These are phyloP conservation scores for Alviniconcha marisindica DNA, from an alignment of 1,140 invertebrate species.

Conservation along the genomic window DNA sequence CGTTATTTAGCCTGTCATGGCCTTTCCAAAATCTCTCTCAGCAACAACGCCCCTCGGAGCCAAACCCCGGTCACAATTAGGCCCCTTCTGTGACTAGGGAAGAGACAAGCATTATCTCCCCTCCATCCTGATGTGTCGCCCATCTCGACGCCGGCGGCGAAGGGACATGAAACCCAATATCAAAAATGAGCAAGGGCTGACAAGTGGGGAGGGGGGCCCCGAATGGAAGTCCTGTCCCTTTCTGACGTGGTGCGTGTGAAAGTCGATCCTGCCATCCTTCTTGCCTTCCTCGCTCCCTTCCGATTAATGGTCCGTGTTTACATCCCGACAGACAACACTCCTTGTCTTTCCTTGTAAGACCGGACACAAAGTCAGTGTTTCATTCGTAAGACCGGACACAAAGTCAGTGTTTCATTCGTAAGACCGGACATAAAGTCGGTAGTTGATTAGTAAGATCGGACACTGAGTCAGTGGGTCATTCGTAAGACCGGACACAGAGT, in stretches of 20 bases:
- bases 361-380: too few relatives aligned
- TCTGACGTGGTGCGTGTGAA: background rate
- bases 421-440: too few relatives aligned
- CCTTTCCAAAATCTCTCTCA: background rate
- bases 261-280: background rate
- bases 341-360: too few relatives aligned
- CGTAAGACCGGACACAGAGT: too few relatives aligned
- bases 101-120: constrained; percentile 15
- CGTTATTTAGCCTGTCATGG: constrained; percentile 20
- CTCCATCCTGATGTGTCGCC: background rate
- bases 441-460: too few relatives aligned
- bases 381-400: too few relatives aligned
- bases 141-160: background rate
- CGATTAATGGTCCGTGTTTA: constrained; percentile 8
- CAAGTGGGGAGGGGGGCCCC: background rate
- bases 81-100: background rate
- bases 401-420: too few relatives aligned
- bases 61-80: background rate
- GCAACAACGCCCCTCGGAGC: background rate
- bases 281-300: background rate
- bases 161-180: constrained; percentile 18
- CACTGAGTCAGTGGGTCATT: too few relatives aligned
- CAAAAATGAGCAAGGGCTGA: constrained; percentile 5
- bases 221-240: background rate
- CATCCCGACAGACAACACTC: background rate